Conservation (phyloP, 2,113 vertebrate genomes). For the Montifringilla adamsi region DNA sequence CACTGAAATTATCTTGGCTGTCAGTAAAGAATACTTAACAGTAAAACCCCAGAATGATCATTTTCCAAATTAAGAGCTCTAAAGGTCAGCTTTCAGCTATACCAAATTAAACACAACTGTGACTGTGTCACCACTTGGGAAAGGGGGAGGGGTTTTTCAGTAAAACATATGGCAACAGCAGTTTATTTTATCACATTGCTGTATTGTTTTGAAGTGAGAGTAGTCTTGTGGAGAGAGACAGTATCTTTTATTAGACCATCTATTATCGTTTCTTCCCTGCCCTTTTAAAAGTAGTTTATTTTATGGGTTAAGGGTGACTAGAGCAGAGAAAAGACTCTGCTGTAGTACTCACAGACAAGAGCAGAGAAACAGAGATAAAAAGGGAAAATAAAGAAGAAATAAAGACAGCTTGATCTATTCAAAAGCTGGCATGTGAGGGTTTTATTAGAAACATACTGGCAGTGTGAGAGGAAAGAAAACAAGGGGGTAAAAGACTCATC, state of each 20-base stretch:
- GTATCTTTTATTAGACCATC: slow-evolving; percentile 43
- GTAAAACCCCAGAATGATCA: not conserved
- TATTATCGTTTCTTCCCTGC: slow-evolving; percentile 11
- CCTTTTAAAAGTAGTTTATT: slow-evolving; percentile 50
- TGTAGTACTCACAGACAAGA: not conserved
- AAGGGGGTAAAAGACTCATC: not conserved
- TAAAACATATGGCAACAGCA: slow-evolving; percentile 32
- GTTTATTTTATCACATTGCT: slow-evolving; percentile 49
- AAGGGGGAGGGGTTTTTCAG: not conserved
- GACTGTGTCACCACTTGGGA: not conserved
- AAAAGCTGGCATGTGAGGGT: not conserved
- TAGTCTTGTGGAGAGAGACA: not conserved
- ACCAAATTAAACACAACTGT: not conserved
- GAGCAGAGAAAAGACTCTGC: slow-evolving; percentile 9
- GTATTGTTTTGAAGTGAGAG: slow-evolving; percentile 30
- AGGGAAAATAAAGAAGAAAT: slow-evolving; percentile 19
- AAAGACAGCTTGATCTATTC: not conserved
- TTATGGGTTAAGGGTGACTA: slow-evolving; percentile 34
- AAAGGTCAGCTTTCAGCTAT: slow-evolving; percentile 9
- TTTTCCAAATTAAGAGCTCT: slow-evolving; percentile 11
- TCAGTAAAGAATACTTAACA: not conserved
- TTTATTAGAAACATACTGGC: not conserved
- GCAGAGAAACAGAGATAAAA: slow-evolving; percentile 9
- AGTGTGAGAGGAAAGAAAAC: not conserved
- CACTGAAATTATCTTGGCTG: not conserved